Conservation (phyloP, 2,797 vertebrate species). For the Chelonia mydas region DNA sequence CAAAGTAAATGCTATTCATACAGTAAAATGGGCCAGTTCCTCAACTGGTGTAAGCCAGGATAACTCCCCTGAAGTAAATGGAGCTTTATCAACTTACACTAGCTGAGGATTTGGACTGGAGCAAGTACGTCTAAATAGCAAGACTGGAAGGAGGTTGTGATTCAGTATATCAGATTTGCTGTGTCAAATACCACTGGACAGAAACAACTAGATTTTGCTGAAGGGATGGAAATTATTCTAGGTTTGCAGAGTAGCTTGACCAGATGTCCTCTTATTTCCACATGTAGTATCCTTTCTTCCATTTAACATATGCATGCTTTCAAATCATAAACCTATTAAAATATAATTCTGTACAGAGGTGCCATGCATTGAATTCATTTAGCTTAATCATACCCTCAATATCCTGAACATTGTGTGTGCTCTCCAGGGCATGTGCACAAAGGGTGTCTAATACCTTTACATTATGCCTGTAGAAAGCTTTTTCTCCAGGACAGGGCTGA, state of each 20-base stretch:
- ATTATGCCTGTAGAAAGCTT: not conserved
- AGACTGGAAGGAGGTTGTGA: not conserved
- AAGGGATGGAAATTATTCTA: not conserved
- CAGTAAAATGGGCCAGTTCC: not conserved
- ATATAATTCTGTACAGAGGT: not conserved
- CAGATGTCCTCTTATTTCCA: not conserved
- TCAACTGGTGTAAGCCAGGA: not conserved
- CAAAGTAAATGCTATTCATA: not conserved
- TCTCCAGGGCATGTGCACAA: not conserved
- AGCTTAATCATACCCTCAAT: not conserved
- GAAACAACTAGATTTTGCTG: not conserved
- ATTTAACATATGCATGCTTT: not conserved
- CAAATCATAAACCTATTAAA: not conserved
- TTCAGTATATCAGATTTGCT: not conserved
- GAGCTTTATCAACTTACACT: not conserved
- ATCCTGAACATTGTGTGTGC: not conserved
- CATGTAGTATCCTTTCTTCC: not conserved
- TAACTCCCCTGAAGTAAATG: not conserved
- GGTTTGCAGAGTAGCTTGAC: not conserved
- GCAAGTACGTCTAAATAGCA: not conserved
- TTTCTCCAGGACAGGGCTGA: not conserved
- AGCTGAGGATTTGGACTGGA: no score
- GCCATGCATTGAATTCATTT: not conserved
- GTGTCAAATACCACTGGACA: accelerated
- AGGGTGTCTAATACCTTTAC: not conserved